Evolutionary conservation across 2,888 invertebrate genomes (phyloP), one percentile per base, ranked within the genome.

Genomic region (Adelognathus sp.): DNA sequence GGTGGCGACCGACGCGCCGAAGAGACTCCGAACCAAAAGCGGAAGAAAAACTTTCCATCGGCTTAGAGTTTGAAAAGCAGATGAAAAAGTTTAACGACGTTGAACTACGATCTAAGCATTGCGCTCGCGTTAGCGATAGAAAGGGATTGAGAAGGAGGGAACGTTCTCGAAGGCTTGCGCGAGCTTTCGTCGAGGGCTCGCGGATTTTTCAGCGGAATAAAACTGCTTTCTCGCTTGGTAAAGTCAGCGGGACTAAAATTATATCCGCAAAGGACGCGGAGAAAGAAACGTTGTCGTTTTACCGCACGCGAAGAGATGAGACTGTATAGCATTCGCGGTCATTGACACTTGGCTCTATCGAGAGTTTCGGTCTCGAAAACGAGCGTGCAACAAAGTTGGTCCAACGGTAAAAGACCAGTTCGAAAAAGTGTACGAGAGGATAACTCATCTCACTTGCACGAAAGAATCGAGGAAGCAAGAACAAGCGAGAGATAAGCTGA

Each of bases 61-160:
- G 85, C 87, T 85, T 84, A 80, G 80, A 86, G 85, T 88, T 89
- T 86, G 84, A 84, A 84, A 88, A 87, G 86, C 83, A 86, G 87
- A 88, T 86, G 88, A 89, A 89, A 88, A 89, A 89, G 88, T 88
- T 88, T 87, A 88, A 88, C 89, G 86, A 88, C 87, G 88, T 86
- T 86, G 83, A 85, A 83, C 83, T 83, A 83, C 81, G 83, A 82
- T 81, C 82, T 83, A 81, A 83, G 82, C 83, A 81, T 79, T 79
- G 82, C 80, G n/a, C n/a, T n/a, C n/a, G 72, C 64, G 79, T 60
- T 36, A 41, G 60, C 63, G 75, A 72, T 76, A 63, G 41, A 56
- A 41, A 18, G 24, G 7, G 44, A 14, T 54, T 11, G 58, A 39
- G 9, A 39, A n/a, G n/a, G 29, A 44, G 44, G 9, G 7, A 11